phyloP scores from a whole-genome alignment of 2,888 invertebrate species.

The Coelinius sp. region DNA sequence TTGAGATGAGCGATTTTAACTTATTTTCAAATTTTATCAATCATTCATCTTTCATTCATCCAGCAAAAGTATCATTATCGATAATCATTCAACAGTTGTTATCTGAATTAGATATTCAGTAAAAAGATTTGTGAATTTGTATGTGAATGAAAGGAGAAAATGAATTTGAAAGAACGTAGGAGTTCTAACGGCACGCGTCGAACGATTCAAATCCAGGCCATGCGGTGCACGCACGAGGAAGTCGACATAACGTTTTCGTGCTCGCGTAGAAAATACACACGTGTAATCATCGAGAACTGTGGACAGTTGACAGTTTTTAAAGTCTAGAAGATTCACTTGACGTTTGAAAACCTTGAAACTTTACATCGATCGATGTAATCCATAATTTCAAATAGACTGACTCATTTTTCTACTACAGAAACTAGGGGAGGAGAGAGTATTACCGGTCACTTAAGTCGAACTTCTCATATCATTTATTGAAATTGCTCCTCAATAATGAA shows the following conservation, averaged over 20 bases:
- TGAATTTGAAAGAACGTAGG: background rate
- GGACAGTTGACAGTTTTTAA: slow-evolving; percentile 21
- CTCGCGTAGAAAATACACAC: slow-evolving; percentile 29
- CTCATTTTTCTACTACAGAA: background rate
- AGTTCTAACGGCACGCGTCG: slow-evolving; percentile 17
- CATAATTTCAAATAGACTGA: background rate
- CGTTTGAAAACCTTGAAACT: background rate
- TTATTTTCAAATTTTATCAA: too few relatives aligned
- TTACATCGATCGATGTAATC: background rate
- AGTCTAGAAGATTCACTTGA: slow-evolving; percentile 10
- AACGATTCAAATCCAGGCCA: slow-evolving; percentile 33
- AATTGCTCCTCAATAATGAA: too few relatives aligned
- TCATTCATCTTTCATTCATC: too few relatives aligned
- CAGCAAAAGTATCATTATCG: too few relatives aligned
- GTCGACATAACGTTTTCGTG: slow-evolving; percentile 35
- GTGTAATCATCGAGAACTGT: slow-evolving; percentile 6
- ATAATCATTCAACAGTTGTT: too few relatives aligned
- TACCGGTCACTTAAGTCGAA: too few relatives aligned
- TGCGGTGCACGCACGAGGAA: slow-evolving; percentile 40
- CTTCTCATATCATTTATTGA: too few relatives aligned
- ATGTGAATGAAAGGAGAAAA: background rate
- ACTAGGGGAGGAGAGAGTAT: too few relatives aligned
- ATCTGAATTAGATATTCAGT: background rate
- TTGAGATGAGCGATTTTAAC: too few relatives aligned
- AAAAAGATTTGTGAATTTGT: background rate